Evolutionary conservation across 2,113 vertebrate genomes (phyloP), one percentile per base, ranked within the genome.

Genomic region (Mastomys coucha): DNA sequence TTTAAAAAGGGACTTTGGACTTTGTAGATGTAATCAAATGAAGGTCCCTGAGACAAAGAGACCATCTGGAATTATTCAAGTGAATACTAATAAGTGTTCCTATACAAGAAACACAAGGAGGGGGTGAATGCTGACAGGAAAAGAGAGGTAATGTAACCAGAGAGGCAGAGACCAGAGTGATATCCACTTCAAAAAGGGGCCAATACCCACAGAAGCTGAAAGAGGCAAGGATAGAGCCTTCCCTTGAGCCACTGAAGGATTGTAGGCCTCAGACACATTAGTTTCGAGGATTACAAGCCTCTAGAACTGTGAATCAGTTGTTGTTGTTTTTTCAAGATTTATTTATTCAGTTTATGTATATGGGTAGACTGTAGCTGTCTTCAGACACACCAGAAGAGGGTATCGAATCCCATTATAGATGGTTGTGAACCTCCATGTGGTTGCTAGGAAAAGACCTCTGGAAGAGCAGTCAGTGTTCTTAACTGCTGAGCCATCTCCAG

Each of bases 21-120:
- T 91, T 89, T 86, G 72, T 14, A 89, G 39, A 80, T 42, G 3
- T 81, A 95, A 92, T 78, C 90, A 56, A 56, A 81, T 56, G 51
- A 89, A 92, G 75, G 69, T 82, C 53, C 26, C 17, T 65, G 77
- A 95, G 84, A 69, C 91, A 88, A 72, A 16, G 63, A 90, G 53
- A 90, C 89, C 42, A 94, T 31, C n/a, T 58, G 24, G 33, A 80
- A 60, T 39, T 81, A n/a, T 58, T 5, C 56, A 78, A 56, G 14
- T 72, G 84, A 75, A 28, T 51, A n/a, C 73, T 76, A 53, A 49
- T 65, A 91, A 88, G 19, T 94, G 36, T n/a, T 51, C 13, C 49
- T 88, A 19, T 81, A 76, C 80, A 76, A 96, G 73, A 95, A 91
- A 90, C 39, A 63, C 82, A 91, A 72, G 51, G 36, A 60, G 56